A percentile compares a stretch with the other conserved stretches of the same genome.
Evolutionary conservation across 2,113 vertebrate species (phyloP).

Genomic region (Psophia crepitans): DNA sequence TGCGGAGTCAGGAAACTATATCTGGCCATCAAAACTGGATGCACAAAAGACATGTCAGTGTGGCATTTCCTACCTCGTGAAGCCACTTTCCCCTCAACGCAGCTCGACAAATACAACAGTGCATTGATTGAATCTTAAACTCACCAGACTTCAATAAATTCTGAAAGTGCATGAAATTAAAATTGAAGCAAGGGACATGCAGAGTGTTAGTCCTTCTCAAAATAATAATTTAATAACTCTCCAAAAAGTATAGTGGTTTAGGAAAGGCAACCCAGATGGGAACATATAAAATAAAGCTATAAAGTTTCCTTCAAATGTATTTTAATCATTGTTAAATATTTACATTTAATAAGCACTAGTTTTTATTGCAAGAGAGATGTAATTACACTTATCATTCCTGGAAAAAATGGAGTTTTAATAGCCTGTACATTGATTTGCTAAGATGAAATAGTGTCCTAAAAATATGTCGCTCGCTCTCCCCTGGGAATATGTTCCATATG

Average conservation of each 20-base stretch:
- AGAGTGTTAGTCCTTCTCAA: conserved; percentile 72
- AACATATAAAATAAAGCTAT: conserved; percentile 78
- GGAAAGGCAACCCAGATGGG: conserved; percentile 78
- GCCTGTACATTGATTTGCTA: conserved; percentile 72
- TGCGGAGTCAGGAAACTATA: not conserved
- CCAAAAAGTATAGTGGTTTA: conserved; percentile 64
- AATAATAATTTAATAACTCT: conserved; percentile 77
- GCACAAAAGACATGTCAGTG: not conserved
- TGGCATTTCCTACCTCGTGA: conserved; percentile 15
- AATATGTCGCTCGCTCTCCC: conserved; percentile 46
- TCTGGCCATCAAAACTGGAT: not conserved
- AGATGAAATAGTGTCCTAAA: conserved; percentile 72
- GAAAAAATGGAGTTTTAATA: conserved; percentile 77
- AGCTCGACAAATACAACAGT: not conserved
- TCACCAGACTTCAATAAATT: conserved; percentile 60
- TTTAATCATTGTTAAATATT: conserved; percentile 83
- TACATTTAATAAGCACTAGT: conserved; percentile 79
- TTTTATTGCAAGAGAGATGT: conserved; percentile 75
- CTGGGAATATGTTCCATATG: conserved; percentile 34
- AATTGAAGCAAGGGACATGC: conserved; percentile 59
- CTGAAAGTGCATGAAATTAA: conserved; percentile 62
- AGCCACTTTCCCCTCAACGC: conserved; percentile 14
- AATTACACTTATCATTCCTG: conserved; percentile 78
- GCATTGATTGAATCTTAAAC: conserved; percentile 38
- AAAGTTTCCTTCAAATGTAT: conserved; percentile 77